Evolutionary conservation across 2,797 vertebrate species (phyloP).

Genomic region (Phalanger gymnotis): DNA sequence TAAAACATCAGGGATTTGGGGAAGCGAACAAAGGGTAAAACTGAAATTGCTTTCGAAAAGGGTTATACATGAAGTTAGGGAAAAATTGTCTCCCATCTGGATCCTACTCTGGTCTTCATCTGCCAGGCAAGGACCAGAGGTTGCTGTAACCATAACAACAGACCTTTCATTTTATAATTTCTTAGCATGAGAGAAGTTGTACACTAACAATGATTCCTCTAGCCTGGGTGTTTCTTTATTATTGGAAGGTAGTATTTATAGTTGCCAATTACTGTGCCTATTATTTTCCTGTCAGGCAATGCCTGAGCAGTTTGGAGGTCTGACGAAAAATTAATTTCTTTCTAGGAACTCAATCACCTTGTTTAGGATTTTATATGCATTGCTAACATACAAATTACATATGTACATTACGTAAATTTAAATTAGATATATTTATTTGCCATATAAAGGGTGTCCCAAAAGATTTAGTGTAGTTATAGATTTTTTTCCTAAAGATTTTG

Average conservation of each 20-base stretch:
- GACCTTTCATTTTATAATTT: neutral
- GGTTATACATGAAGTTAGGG: neutral
- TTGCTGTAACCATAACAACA: slow-evolving; percentile 22
- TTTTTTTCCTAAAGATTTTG: neutral
- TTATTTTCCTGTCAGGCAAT: neutral
- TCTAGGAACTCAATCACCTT: neutral
- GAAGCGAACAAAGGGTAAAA: neutral
- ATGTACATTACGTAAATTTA: neutral
- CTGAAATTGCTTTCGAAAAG: neutral
- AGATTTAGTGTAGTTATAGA: neutral
- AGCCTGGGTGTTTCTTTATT: neutral
- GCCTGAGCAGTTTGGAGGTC: neutral
- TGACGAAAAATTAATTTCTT: neutral
- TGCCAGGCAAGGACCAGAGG: neutral
- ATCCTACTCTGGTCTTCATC: slow-evolving; percentile 21
- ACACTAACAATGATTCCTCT: neutral
- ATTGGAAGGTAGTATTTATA: neutral
- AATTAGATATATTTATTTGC: neutral
- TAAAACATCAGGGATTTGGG: neutral
- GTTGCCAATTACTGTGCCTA: neutral
- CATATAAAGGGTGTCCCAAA: too few species aligned
- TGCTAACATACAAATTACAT: neutral
- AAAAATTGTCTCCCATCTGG: slow-evolving; percentile 4
- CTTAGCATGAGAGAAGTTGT: neutral
- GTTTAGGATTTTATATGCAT: neutral